These are phyloP conservation scores for Rallus crepitans DNA, from an alignment of 2,797 vertebrate genomes.

Conservation along the genomic window DNA sequence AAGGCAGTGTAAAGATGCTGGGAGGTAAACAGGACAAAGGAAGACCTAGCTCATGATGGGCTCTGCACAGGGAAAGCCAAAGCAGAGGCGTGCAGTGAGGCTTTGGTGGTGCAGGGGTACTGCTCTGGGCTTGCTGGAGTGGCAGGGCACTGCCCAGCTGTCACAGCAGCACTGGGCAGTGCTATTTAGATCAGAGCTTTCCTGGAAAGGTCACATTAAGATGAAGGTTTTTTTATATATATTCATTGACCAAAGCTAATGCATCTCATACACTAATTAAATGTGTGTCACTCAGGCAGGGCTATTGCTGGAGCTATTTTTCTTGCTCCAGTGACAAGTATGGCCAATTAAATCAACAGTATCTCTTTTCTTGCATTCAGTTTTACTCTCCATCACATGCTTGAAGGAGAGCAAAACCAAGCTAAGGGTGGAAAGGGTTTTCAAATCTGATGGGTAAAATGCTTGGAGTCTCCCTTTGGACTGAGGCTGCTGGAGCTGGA, in stretches of 20 bases:
- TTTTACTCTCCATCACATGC: too few relatives aligned
- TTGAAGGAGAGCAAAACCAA: not conserved
- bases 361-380: not conserved
- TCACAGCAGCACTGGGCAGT: not conserved
- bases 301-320: constrained; percentile 9
- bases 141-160: not conserved
- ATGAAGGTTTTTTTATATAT: not conserved
- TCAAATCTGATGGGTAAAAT: not conserved
- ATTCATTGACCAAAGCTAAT: constrained; percentile 26
- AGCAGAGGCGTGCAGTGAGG: not conserved
- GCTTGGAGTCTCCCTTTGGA: not conserved
- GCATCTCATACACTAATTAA: constrained; percentile 26
- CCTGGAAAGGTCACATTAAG: constrained; percentile 28
- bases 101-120: not conserved
- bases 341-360: constrained; percentile 29
- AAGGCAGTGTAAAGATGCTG: not conserved
- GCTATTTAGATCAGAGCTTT: not conserved
- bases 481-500: not conserved
- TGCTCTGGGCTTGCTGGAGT: not conserved
- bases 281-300: not conserved
- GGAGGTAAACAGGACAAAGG: not conserved
- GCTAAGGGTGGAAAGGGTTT: not conserved
- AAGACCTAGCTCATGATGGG: accelerated
- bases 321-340: not conserved
- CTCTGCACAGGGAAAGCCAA: not conserved